Evolutionary conservation across 1,140 invertebrate genomes (phyloP).

Genomic region (Branchinecta lindahli): DNA sequence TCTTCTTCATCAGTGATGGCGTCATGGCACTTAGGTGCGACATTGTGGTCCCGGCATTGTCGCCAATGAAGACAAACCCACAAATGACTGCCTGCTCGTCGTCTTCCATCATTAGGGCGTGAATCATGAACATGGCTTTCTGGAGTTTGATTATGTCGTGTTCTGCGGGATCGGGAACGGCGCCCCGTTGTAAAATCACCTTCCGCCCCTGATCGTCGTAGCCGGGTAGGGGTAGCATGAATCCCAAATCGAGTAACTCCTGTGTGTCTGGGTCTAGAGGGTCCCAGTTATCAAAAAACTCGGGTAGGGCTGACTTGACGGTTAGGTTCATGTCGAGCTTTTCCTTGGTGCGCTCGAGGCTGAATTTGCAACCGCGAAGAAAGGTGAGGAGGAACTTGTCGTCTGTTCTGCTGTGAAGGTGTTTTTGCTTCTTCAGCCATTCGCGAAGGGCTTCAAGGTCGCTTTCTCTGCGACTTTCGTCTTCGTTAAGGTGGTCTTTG

Average conservation of each 20-base stretch:
- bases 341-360: conserved; percentile 35
- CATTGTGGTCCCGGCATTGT: conserved; percentile 23
- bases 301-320: conserved; percentile 32
- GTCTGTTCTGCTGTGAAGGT: conserved; percentile 36
- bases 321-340: conserved; percentile 37
- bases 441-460: conserved; percentile 41
- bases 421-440: conserved; percentile 45
- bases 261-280: conserved; percentile 31
- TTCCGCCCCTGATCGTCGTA: conserved; percentile 56
- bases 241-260: conserved; percentile 29
- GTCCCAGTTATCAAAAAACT: conserved; percentile 35
- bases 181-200: conserved; percentile 46
- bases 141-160: conserved; percentile 30
- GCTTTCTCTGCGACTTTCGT: conserved; percentile 35
- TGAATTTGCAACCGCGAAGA: conserved; percentile 39
- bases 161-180: conserved; percentile 34
- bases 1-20: conserved; percentile 26
- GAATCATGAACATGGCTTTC: conserved; percentile 33
- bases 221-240: conserved; percentile 56
- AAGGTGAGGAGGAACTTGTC: conserved; percentile 34
- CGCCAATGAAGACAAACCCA: conserved; percentile 22
- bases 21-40: conserved; percentile 24
- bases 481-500: conserved; percentile 41
- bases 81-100: conserved; percentile 23
- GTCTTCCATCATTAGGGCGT: conserved; percentile 33